Evolutionary conservation across 2,888 invertebrate genomes (phyloP).

Genomic region (Pedicia rivosa): DNA sequence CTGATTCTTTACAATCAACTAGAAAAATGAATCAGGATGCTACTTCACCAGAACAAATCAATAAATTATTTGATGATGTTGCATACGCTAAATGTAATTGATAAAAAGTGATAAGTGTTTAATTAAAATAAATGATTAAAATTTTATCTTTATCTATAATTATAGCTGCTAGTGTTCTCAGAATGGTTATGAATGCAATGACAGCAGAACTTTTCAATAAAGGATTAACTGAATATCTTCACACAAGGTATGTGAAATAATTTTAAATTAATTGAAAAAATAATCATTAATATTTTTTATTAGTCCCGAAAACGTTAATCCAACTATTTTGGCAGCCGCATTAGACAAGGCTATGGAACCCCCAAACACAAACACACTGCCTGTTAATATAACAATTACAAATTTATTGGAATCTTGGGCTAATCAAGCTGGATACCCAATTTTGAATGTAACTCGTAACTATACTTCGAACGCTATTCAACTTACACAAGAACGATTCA

Average conservation of each 20-base stretch:
- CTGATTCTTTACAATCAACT: constrained; percentile 57
- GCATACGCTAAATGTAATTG: constrained; percentile 71
- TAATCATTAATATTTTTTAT: too few species aligned
- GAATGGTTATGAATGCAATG: constrained; percentile 72
- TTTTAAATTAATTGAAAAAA: too few species aligned
- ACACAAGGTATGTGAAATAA: constrained; percentile 8
- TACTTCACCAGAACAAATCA: constrained; percentile 66
- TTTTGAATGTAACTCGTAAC: constrained; percentile 33
- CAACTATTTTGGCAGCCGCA: too few species aligned
- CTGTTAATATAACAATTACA: constrained; percentile 39
- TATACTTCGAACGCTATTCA: constrained; percentile 23
- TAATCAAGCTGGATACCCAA: constrained; percentile 40
- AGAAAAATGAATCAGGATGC: constrained; percentile 73
- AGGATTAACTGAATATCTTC: constrained; percentile 34
- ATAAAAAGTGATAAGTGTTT: not conserved
- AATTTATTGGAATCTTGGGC: constrained; percentile 44
- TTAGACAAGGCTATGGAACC: too few species aligned
- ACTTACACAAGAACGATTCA: not conserved
- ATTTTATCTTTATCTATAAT: constrained; percentile 7
- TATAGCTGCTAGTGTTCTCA: constrained; percentile 37
- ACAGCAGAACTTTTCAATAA: constrained; percentile 49
- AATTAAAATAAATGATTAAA: not conserved
- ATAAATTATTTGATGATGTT: constrained; percentile 67
- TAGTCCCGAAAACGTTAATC: too few species aligned
- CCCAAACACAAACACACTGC: too few species aligned